Conservation (phyloP, 2,797 vertebrate genomes). For the Psittacula derbiana region DNA sequence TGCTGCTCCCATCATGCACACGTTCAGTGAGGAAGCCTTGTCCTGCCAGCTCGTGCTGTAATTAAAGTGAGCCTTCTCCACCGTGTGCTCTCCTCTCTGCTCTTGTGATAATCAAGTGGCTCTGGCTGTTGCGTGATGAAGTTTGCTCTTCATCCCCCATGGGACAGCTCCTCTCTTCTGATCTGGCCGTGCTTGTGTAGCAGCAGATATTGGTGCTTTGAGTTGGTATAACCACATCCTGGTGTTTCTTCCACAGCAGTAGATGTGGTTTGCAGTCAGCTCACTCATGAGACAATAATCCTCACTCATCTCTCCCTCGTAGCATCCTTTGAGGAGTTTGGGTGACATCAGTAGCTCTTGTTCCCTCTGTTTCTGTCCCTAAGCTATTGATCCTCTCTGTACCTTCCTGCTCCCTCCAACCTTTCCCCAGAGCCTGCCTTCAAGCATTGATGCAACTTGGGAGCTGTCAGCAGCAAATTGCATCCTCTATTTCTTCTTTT, state of each 20-base stretch:
- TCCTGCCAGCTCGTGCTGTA: not conserved
- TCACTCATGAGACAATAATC: fast-evolving
- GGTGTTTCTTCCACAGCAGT: not conserved
- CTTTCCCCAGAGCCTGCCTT: not conserved
- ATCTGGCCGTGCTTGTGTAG: not conserved
- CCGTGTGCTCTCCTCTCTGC: not conserved
- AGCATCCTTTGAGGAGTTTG: not conserved
- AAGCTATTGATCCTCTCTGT: not conserved
- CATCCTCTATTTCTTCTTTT: not conserved
- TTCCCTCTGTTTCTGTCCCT: not conserved
- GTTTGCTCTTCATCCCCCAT: not conserved
- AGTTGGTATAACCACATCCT: not conserved
- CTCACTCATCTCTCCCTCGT: fast-evolving
- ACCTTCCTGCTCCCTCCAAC: not conserved
- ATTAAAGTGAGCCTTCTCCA: not conserved
- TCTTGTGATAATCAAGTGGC: not conserved
- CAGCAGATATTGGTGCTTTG: not conserved
- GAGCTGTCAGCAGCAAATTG: not conserved
- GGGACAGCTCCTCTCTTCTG: not conserved
- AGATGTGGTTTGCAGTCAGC: not conserved
- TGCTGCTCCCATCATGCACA: not conserved
- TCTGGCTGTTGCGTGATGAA: not conserved
- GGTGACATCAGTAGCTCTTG: not conserved
- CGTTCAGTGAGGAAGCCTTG: not conserved
- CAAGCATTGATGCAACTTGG: not conserved